Conservation (phyloP, 1,140 invertebrate species). For the Pseudachorutes palmiensis region DNA sequence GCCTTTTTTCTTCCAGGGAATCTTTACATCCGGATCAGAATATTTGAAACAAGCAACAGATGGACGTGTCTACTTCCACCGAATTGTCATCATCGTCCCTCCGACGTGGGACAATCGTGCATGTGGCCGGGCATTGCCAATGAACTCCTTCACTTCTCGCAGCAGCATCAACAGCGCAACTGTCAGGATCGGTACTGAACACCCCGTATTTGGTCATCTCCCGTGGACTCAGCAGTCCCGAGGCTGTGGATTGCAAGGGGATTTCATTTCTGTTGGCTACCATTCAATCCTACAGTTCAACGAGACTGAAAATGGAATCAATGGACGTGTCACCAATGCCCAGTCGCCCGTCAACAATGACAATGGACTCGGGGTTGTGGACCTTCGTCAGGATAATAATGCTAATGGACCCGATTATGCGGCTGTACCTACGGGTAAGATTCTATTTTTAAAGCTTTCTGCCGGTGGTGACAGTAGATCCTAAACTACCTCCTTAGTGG, state of each 20-base stretch:
- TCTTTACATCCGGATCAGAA: conserved; percentile 46
- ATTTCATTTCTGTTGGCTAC: conserved; percentile 51
- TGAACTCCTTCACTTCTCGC: conserved; percentile 40
- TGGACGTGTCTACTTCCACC: conserved; percentile 47
- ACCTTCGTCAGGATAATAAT: background rate
- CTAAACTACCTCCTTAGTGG: conserved; percentile 2
- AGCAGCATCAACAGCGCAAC: conserved; percentile 44
- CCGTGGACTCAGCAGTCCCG: conserved; percentile 53
- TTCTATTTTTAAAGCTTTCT: conserved; percentile 1
- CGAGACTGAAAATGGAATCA: conserved; percentile 36
- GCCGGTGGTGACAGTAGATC: background rate
- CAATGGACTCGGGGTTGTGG: background rate
- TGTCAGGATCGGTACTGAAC: conserved; percentile 47
- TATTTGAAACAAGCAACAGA: conserved; percentile 49
- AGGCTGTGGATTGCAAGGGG: conserved; percentile 51
- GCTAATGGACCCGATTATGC: conserved; percentile 11
- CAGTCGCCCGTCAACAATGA: background rate
- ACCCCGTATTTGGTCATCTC: conserved; percentile 47
- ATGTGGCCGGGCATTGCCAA: conserved; percentile 43
- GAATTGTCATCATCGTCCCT: conserved; percentile 50
- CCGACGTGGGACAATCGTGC: conserved; percentile 45
- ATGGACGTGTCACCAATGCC: conserved; percentile 19
- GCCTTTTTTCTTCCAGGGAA: conserved; percentile 44
- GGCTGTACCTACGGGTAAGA: conserved; percentile 29
- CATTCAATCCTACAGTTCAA: conserved; percentile 40